A percentile compares a stretch with the other conserved stretches of the same genome.
Conservation (phyloP, 2,113 vertebrate genomes). For the Neotoma lepida region DNA sequence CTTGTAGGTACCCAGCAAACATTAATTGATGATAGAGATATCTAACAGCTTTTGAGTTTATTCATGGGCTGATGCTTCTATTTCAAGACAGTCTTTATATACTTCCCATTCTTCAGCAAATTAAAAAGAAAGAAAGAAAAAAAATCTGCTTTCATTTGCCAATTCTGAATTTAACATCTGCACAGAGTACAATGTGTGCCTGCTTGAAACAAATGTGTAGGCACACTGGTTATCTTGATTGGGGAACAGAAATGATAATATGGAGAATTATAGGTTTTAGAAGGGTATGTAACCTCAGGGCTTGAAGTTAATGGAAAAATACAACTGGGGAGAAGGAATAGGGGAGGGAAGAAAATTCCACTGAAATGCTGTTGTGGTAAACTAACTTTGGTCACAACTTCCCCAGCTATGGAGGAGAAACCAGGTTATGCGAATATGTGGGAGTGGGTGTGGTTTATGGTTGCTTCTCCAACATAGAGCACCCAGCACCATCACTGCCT, state of each 20-base stretch:
- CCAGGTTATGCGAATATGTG: not conserved
- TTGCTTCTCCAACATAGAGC: not conserved
- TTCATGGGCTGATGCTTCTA: constrained; percentile 61
- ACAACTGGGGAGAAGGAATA: not conserved
- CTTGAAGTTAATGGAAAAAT: constrained; percentile 49
- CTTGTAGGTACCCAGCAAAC: constrained; percentile 17
- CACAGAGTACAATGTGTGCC: constrained; percentile 49
- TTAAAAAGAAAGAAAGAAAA: not conserved
- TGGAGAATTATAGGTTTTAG: constrained; percentile 46
- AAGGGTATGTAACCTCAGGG: constrained; percentile 52
- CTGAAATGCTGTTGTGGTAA: not conserved
- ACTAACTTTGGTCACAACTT: constrained; percentile 45
- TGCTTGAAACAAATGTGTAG: constrained; percentile 72
- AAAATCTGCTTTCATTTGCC: constrained; percentile 31
- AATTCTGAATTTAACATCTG: constrained; percentile 72
- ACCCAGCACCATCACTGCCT: not conserved
- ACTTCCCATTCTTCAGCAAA: constrained; percentile 61
- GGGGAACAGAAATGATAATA: constrained; percentile 55
- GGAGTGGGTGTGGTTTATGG: not conserved
- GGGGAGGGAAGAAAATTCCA: not conserved
- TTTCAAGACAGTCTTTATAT: constrained; percentile 68
- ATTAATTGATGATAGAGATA: constrained; percentile 64
- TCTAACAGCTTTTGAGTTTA: constrained; percentile 60
- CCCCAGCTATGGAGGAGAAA: not conserved
- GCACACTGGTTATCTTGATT: constrained; percentile 49